Conservation (phyloP, 2,797 vertebrate genomes). For the Argentina silus region DNA sequence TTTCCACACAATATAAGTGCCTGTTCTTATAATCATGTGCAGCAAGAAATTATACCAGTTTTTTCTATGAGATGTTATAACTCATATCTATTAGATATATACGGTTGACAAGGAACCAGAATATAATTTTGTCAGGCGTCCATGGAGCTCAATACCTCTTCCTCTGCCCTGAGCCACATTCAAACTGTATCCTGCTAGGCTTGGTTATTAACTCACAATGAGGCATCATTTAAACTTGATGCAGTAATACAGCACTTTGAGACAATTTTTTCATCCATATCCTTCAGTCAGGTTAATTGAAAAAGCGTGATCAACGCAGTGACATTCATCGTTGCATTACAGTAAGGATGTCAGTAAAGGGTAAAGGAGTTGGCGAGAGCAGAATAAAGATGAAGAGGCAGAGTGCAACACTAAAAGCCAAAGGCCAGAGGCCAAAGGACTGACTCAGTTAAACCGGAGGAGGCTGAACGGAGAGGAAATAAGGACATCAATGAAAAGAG, state of each 20-base stretch:
- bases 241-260: slow-evolving; percentile 25
- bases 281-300: slow-evolving; percentile 42
- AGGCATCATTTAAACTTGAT: slow-evolving; percentile 16
- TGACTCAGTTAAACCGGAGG: slow-evolving; percentile 20
- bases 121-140: neutral
- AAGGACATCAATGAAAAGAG: neutral
- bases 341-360: slow-evolving; percentile 54
- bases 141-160: neutral
- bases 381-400: slow-evolving; percentile 64
- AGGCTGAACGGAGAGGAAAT: slow-evolving; percentile 30
- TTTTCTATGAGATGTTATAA: neutral
- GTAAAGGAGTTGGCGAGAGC: slow-evolving; percentile 31
- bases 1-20: neutral
- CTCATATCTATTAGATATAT: neutral
- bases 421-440: slow-evolving; percentile 42
- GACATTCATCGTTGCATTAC: slow-evolving; percentile 54
- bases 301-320: slow-evolving; percentile 48
- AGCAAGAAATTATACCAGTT: neutral
- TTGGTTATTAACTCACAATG: neutral
- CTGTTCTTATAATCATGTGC: neutral
- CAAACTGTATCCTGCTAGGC: neutral
- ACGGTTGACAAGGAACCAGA: neutral
- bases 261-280: slow-evolving; percentile 35
- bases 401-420: slow-evolving; percentile 25
- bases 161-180: neutral